Evolutionary conservation across 2,888 invertebrate species (phyloP), one percentile per base, ranked within the genome.

Genomic region (Mesopsocus fuscifrons): DNA sequence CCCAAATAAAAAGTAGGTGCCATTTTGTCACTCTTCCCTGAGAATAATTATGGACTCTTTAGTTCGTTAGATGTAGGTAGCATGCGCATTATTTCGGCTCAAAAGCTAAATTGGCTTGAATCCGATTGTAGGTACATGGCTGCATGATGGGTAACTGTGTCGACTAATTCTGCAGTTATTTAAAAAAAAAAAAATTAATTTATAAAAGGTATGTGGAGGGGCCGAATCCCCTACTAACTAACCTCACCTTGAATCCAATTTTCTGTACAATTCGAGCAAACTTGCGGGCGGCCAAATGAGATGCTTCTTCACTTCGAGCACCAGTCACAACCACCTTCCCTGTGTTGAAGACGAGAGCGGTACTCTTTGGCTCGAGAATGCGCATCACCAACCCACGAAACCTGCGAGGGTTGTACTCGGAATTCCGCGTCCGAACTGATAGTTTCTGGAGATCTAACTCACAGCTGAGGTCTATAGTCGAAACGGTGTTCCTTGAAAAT

Each of bases 381-480:
- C 78, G 62, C 97, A 98, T 98, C 44, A 98, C 97, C 3, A 98
- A 95, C 31, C 97, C 97, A 41, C 95, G 94, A 68, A 98, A 98
- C 55, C 97, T 80, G 63, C 97, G 97, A 6, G 97, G 97, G 62
- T 98, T 98, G 59, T 97, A 98, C 62, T 98, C 97, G 2, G 97
- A 97, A 67, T 98, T 98, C 59, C 97, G 77, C 1, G 97, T 95
- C 59, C 94, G 94, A 2, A 97, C 65, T 0, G 97, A 95, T 53
- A 98, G 98, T 64, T 87, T 89, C 57, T 97, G 95, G 47, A 98
- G 67, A 58, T 98, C 95, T 50, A 97, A 64, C 63, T 88, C 89
- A 60, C 94, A 94, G 54, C 81, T 85, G 42, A 98, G 65, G 61
- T 94, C 97, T 0, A 98, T 95, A 3, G 97, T 98, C 38, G 95